A percentile compares a stretch with the other conserved stretches of the same genome.
Conservation (phyloP, 2,888 invertebrate species). For the Philereme transversata region DNA sequence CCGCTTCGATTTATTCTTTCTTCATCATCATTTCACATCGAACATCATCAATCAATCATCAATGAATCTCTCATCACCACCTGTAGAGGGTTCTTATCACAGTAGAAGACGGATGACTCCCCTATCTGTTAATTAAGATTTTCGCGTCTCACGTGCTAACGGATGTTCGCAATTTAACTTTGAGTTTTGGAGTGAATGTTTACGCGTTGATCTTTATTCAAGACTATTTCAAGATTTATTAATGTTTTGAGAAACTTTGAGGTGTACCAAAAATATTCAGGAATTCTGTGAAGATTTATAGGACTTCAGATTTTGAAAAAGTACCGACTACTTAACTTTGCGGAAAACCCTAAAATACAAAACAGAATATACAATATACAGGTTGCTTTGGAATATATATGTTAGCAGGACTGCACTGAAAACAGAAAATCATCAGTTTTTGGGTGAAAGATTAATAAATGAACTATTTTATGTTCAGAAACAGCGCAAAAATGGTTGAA, state of each 20-base stretch:
- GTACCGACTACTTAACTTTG: no score
- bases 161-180: slow-evolving; percentile 77
- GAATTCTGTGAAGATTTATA: no score
- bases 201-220: not conserved
- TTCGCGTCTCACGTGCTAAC: slow-evolving; percentile 78
- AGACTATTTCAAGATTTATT: not conserved
- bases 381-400: no score
- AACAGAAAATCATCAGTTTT: no score
- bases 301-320: no score
- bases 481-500: no score
- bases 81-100: slow-evolving; percentile 36
- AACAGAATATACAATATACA: no score
- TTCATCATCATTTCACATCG: not conserved
- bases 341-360: no score
- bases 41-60: slow-evolving; percentile 53
- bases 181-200: slow-evolving; percentile 58
- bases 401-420: no score
- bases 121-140: slow-evolving; percentile 84
- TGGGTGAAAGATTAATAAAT: no score
- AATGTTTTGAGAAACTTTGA: not conserved
- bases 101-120: slow-evolving; percentile 68
- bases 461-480: no score
- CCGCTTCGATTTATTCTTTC: not conserved
- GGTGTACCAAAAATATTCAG: no score
- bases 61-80: slow-evolving; percentile 43